A percentile compares a stretch with the other conserved stretches of the same genome.
phyloP scores from a whole-genome alignment of 2,888 invertebrate genomes.

The Acronicta psi region DNA sequence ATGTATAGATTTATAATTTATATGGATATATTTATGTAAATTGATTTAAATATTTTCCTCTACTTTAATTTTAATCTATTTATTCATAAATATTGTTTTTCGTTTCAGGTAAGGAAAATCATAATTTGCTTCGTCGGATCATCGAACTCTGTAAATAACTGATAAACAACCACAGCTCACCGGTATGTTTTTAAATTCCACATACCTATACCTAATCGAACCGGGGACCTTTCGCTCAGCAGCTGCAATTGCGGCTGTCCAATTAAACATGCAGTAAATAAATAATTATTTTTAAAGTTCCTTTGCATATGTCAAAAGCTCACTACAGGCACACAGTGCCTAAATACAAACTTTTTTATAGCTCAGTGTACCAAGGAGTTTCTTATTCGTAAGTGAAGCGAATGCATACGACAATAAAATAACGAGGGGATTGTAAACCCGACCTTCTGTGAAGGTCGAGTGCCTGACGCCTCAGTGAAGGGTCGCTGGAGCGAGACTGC shows the following conservation, averaged over 20 bases:
- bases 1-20: no score
- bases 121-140: neutral
- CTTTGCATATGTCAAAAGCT: conserved; percentile 5
- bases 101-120: conserved; percentile 2
- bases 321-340: neutral
- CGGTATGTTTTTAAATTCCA: no score
- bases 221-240: no score
- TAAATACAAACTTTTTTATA: conserved; percentile 3
- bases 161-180: no score
- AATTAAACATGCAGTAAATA: no score
- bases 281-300: no score
- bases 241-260: no score
- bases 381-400: conserved; percentile 11
- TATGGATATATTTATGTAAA: no score
- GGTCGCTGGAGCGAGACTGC: conserved; percentile 17
- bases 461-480: conserved; percentile 1
- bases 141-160: neutral
- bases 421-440: conserved; percentile 24
- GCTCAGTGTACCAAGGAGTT: conserved; percentile 6
- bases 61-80: no score
- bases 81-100: conserved; percentile 1
- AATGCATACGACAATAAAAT: conserved; percentile 21
- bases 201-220: no score
- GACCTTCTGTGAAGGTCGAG: conserved; percentile 41
- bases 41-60: no score